phyloP scores from a whole-genome alignment of 1,140 invertebrate species.

The Conopomorpha cramerella region DNA sequence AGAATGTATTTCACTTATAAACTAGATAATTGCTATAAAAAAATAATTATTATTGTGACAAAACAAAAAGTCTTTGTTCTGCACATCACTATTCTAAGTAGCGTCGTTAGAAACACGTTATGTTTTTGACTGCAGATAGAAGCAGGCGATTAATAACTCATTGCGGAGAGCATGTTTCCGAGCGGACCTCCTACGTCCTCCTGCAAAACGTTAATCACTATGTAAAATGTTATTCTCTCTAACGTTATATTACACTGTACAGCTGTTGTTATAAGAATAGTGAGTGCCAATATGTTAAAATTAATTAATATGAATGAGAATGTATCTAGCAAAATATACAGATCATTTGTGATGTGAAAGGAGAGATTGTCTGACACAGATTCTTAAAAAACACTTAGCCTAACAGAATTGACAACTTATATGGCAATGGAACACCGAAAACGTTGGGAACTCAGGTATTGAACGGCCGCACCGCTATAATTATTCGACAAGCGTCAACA shows the following conservation, averaged over 20 bases:
- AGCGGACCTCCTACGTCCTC: slow-evolving; percentile 58
- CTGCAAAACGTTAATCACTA: slow-evolving; percentile 53
- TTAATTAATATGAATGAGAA: too few species aligned
- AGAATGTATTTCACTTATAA: too few species aligned
- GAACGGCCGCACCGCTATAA: too few species aligned
- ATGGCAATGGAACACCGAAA: too few species aligned
- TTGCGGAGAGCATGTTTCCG: slow-evolving; percentile 61
- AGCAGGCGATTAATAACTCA: slow-evolving; percentile 65
- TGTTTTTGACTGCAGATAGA: slow-evolving; percentile 19
- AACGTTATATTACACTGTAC: too few species aligned
- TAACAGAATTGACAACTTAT: slow-evolving; percentile 40
- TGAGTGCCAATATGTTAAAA: slow-evolving; percentile 37
- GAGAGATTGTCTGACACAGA: too few species aligned
- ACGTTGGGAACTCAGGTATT: too few species aligned
- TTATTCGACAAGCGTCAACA: slow-evolving; percentile 81
- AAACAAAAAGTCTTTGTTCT: slow-evolving; percentile 7
- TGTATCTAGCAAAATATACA: slow-evolving; percentile 46
- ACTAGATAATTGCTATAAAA: too few species aligned
- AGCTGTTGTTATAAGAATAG: slow-evolving; percentile 30
- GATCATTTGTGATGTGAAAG: slow-evolving; percentile 38
- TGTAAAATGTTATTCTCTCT: too few species aligned
- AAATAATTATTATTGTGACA: slow-evolving; percentile 5
- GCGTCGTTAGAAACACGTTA: too few species aligned
- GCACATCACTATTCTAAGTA: slow-evolving; percentile 27
- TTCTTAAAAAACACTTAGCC: slow-evolving; percentile 15